Percentiles rank a stretch among this genome's conserved stretches.
phyloP scores from a whole-genome alignment of 2,888 invertebrate genomes.

The Tanytarsus gracilentus region DNA sequence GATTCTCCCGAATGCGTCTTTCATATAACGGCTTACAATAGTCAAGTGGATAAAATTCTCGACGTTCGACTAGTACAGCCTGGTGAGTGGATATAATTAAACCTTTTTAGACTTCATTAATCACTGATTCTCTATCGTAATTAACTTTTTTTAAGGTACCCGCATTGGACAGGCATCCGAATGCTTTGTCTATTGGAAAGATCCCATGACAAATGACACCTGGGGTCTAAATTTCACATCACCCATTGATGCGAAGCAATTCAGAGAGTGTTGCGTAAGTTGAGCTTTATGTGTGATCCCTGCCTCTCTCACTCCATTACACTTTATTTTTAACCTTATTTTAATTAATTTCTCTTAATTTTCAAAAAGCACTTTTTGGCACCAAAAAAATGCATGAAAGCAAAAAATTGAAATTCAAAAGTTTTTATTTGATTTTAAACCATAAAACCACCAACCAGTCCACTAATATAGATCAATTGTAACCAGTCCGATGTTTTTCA shows the following conservation, averaged over 20 bases:
- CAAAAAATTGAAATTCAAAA: background rate
- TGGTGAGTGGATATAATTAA: slow-evolving; percentile 50
- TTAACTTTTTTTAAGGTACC: slow-evolving; percentile 60
- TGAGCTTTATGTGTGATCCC: slow-evolving; percentile 34
- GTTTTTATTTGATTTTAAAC: background rate
- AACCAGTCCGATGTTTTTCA: slow-evolving; percentile 60
- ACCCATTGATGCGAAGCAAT: slow-evolving; percentile 93
- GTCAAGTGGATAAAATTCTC: slow-evolving; percentile 96
- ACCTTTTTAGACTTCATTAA: slow-evolving; percentile 4
- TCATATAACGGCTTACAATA: slow-evolving; percentile 98
- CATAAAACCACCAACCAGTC: slow-evolving; percentile 2
- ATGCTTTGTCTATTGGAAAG: slow-evolving; percentile 98
- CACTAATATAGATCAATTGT: slow-evolving; percentile 23
- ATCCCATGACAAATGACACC: slow-evolving; percentile 92
- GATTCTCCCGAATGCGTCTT: slow-evolving; percentile 95
- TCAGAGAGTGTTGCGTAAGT: slow-evolving; percentile 95
- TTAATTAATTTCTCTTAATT: background rate
- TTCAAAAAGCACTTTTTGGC: background rate
- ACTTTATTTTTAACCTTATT: background rate
- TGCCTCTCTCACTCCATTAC: background rate
- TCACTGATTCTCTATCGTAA: background rate
- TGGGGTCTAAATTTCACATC: slow-evolving; percentile 99
- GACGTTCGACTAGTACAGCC: slow-evolving; percentile 95
- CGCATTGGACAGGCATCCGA: slow-evolving; percentile 96
- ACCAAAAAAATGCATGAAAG: background rate